A percentile compares a stretch with the other conserved stretches of the same genome.
These are phyloP conservation scores for Yoshiicerus persimilis DNA, from an alignment of 1,140 invertebrate species.

Conservation along the genomic window DNA sequence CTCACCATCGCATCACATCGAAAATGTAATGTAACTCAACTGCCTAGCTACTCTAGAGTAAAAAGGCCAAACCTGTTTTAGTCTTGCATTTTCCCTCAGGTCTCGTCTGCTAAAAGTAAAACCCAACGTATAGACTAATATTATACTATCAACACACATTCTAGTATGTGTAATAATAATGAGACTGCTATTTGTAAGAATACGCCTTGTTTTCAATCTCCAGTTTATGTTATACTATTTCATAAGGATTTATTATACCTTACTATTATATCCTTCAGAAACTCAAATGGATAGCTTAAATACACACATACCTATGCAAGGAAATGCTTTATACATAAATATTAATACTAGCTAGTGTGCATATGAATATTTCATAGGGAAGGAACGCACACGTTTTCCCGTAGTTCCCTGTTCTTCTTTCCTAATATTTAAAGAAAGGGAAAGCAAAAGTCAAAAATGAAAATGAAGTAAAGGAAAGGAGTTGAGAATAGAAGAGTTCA, in stretches of 20 bases:
- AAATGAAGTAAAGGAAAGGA: not conserved
- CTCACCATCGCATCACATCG: not conserved
- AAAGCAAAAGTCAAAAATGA: not conserved
- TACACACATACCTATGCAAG: not conserved
- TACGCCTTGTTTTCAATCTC: not conserved
- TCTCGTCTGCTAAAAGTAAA: not conserved
- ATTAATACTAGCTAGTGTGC: not conserved
- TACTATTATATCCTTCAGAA: not conserved
- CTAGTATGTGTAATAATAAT: not conserved
- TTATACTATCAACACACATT: not conserved
- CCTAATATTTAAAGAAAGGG: not conserved
- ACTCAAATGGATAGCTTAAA: not conserved
- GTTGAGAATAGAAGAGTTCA: not conserved
- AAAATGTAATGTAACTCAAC: not conserved
- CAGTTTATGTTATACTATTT: not conserved
- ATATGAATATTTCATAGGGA: not conserved
- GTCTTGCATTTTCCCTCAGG: not conserved
- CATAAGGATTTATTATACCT: not conserved
- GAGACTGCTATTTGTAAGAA: not conserved
- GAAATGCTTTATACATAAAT: not conserved
- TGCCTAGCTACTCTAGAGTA: not conserved
- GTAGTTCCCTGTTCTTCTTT: not conserved
- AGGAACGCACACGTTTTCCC: not conserved
- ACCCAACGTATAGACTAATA: not conserved
- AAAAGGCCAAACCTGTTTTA: slow-evolving; percentile 17